Base-by-base conservation (phyloP, 2,113 vertebrate genomes). In the Myxocyprinus asiaticus region DNA sequence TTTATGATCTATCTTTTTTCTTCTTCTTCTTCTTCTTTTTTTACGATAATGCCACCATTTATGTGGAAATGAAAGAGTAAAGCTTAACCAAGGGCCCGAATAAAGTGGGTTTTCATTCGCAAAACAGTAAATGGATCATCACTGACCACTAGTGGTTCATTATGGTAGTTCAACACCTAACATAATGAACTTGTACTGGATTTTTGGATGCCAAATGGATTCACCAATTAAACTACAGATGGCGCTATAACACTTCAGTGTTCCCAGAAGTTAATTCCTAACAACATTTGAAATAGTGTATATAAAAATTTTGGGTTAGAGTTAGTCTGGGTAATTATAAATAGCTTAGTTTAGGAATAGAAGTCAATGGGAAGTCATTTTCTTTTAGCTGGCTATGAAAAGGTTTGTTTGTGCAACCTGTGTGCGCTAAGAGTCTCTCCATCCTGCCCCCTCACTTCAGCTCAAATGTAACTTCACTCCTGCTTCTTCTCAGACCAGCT, bases 391-490 rank as follows among this genome's bases (percentile, higher is more conserved):
- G 22, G n/a, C n/a, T 3, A 33, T 33, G 22, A 33, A 48, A 48
- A 48, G 0, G 5, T 48, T 48, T 48, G 47, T 48, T 6, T 48
- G 15, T 15, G 7, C 58, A 68, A 58, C 55, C 14, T n/a, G 55
- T 58, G 66, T 10, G 14, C 14, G 56, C 42, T 44, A 4, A 17
- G 53, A 55, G 58, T 74, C 58, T 74, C 71, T 74, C 58, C 58
- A 74, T 63, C 71, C 71, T 14, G 55, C 71, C 71, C 71, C 45
- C 58, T 74, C 45, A 14, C 62, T 74, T 74, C 58, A 62, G 15
- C 11, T 63, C 58, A 62, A 33, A 61, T 50, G 42, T 62, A 59
- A 63, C 15, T 10, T 74, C 71, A 50, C 15, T 50, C 4, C 7
- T 48, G 58, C 15, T 50, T 63, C 43, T 63, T 22, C 71, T 50